A percentile compares a stretch with the other conserved stretches of the same genome.
phyloP scores from a whole-genome alignment of 2,797 vertebrate species.

The Onychomys torridus region DNA sequence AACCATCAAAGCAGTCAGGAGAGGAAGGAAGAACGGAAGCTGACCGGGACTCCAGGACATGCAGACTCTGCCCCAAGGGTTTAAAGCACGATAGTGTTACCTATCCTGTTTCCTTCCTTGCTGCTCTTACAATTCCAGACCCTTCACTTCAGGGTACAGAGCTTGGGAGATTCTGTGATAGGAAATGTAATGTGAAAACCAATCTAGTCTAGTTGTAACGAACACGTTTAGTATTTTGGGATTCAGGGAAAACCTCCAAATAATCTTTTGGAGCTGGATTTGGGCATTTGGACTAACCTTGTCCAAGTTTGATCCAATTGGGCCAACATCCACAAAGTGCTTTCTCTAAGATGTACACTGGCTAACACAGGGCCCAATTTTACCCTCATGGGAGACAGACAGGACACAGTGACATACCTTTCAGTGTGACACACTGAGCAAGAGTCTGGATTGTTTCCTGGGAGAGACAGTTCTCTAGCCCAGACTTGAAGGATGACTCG shows the following conservation, averaged over 20 bases:
- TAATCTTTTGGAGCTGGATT: background rate
- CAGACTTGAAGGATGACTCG: slow-evolving; percentile 26
- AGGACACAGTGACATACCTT: background rate
- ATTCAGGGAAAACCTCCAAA: background rate
- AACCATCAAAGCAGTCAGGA: background rate
- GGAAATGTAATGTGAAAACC: slow-evolving; percentile 13
- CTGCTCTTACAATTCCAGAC: background rate
- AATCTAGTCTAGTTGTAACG: background rate
- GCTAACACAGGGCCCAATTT: background rate
- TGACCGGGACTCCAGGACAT: background rate
- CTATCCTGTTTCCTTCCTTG: background rate
- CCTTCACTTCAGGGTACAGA: background rate
- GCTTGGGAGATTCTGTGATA: background rate
- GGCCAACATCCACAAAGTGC: background rate
- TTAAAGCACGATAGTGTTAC: background rate
- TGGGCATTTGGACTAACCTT: background rate
- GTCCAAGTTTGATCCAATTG: background rate
- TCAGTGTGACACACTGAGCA: background rate
- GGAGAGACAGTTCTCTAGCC: background rate
- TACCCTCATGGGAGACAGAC: background rate
- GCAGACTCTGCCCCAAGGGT: background rate
- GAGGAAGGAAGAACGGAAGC: background rate
- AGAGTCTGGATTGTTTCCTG: background rate
- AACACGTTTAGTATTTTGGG: background rate
- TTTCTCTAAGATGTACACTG: background rate